Evolutionary conservation across 2,797 vertebrate genomes (phyloP), one percentile per base, ranked within the genome.

Genomic region (Fringilla coelebs): DNA sequence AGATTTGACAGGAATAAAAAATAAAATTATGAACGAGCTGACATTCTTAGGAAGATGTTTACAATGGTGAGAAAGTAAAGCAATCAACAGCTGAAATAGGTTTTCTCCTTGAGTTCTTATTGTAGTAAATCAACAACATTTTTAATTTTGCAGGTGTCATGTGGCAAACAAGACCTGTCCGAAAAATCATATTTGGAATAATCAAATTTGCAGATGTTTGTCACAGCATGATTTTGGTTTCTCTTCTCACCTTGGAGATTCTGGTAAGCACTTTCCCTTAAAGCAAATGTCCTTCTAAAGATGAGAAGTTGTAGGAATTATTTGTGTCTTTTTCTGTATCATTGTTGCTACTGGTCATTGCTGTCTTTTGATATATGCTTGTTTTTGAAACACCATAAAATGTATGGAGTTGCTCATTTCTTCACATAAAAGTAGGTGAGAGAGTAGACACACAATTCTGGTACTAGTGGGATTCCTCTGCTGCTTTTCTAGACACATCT

Each of bases 81-180:
- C 19, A 72, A 41, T 58, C 43, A 49, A 26, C 34, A 58, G 7
- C 38, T 62, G 78, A 46, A 90, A 48, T 12, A 1, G 4, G 0
- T 8, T 17, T 80, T n/a, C 28, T n/a, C 8, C 6, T 63, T 54
- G 63, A 57, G 11, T 79, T 88, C 51, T 72, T 90, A n/a, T 5
- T 8, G 13, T 78, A 67, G 34, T 92, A 92, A 90, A 88, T 71
- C 51, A 71, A 48, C 11, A 21, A 1, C 55, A 6, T 82, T 7
- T 96, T 80, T 97, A 29, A 86, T 93, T 89, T 70, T 60, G 32
- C 85, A 99, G 98, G 78, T 99, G 98, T 96, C 98, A 98, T 14
- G 95, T 96, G 87, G 96, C 97, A 90, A 99, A 99, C 96, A 98
- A 98, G 97, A 99, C 98, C 32, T 99, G 98, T 89, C 98, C 98